Base-by-base conservation (phyloP, 2,113 vertebrate genomes). In the Cnemophilus loriae region DNA sequence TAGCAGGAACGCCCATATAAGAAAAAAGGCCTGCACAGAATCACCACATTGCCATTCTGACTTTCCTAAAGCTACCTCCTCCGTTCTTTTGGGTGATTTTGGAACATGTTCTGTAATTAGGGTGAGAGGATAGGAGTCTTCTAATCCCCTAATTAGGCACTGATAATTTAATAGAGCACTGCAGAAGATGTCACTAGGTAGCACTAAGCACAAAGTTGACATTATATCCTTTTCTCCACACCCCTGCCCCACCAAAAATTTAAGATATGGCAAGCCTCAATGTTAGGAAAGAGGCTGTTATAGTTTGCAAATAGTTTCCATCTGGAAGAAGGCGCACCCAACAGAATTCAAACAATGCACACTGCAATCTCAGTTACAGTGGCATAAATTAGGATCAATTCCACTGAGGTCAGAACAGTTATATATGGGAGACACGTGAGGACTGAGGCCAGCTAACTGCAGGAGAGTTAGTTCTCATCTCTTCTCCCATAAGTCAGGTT, bases 221-320 rank as follows among this genome's bases (percentile, higher is more conserved):
- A 84, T 92, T 84, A 75, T 89, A 87, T 46, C 57, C 57, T 87
- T 82, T 84, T 60, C 69, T 86, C 88, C 90, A 60, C 76, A 69
- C 86, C 86, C 93, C 39, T 85, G 80, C 93, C 94, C 89, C 95
- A 92, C 93, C 92, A 96, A 93, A 90, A 96, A 97, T 94, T 79
- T 93, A 83, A 96, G 93, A 73, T 88, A 96, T 94, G 93, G 80
- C 64, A 93, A 92, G 79, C 60, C 73, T 95, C 69, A 68, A 4
- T 7, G 4, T 71, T 86, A 84, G 90, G 95, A 85, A 91, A 93
- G 89, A 81, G 23, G 46, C 80, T 76, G 76, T 69, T 96, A 87
- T 32, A 96, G 88, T 84, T 75, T 89, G 76, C 85, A 92, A 81
- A 95, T 94, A 96, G 95, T 96, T 97, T 97, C 96, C 95, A 90